Base-by-base conservation (phyloP, 1,140 invertebrate species). In the Scaptomyza montana region DNA sequence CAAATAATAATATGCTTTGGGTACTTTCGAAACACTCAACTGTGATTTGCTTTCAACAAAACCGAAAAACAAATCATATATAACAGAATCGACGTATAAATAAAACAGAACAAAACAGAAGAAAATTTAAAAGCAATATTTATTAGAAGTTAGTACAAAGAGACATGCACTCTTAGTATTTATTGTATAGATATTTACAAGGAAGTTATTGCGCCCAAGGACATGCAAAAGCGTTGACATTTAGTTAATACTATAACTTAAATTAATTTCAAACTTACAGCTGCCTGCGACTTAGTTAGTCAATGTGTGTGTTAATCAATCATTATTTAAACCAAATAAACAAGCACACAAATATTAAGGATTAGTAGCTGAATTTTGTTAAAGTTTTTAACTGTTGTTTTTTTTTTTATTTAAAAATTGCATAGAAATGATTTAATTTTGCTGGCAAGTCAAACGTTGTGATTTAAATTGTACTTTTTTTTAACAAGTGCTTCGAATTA, bases 41-140 rank as follows among this genome's bases (percentile, higher is more conserved):
- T 86, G 82, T 89, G 82, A 87, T 82, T 86, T 86, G 82, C 84
- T 73, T 74, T 78, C 50, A 62, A 62, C 30, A 28, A 76, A 75
- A 41, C 13, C 5, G 68, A 64, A 74, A 66, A 9, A 62, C 56
- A 63, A 78, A 65, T 36, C 55, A 76, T 50, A 56, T 19, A 54
- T 39, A 74, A 87, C 19, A 8, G 50, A 67, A 47, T 46, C 8
- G 12, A 47, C 70, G 30, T 65, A 57, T 45, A 64, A 56, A 41
- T 47, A 3, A 33, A 64, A 50, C n/a, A 46, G 28, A 13, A 47
- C 51, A 63, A 25, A 25, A 25, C 21, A 2, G 21, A 25, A 41
- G n/a, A 28, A 41, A 59, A 74, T 28, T 2, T 2, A 49, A 36
- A 46, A 12, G 21, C 51, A 12, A 19, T 75, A 50, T n/a, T 39